Conservation (phyloP, 2,797 vertebrate species). For the Eptatretus atami region DNA sequence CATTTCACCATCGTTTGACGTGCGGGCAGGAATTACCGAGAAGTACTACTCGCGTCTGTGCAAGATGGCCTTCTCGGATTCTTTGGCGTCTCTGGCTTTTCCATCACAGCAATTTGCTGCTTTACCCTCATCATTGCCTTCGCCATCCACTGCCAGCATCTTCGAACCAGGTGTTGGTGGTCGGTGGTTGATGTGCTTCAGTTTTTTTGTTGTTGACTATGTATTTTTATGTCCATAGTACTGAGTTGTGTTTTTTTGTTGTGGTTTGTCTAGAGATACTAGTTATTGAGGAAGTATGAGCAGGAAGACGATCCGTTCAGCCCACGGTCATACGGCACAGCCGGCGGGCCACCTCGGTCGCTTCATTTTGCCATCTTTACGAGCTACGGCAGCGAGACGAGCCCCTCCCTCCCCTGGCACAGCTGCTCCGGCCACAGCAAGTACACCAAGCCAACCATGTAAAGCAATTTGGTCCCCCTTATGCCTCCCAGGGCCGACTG, state of each 20-base stretch:
- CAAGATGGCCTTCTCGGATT: constrained; percentile 68
- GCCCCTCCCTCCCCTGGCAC: constrained; percentile 72
- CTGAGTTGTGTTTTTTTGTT: too few species aligned
- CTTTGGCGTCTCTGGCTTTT: constrained; percentile 70
- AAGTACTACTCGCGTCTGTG: constrained; percentile 53
- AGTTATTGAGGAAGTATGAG: constrained; percentile 33
- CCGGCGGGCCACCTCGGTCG: constrained; percentile 79
- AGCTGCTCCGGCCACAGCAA: constrained; percentile 19
- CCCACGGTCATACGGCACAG: constrained; percentile 34
- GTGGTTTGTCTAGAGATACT: too few species aligned
- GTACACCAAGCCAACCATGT: too few species aligned
- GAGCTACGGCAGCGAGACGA: constrained; percentile 94
- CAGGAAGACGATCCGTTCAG: constrained; percentile 56
- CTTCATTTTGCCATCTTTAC: constrained; percentile 94
- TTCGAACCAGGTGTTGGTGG: constrained; percentile 26
- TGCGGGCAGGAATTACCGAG: constrained; percentile 50
- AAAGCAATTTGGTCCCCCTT: too few species aligned
- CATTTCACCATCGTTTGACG: not conserved
- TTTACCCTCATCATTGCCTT: constrained; percentile 36
- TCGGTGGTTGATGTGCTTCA: too few species aligned
- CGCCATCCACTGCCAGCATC: constrained; percentile 31
- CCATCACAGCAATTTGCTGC: constrained; percentile 34
- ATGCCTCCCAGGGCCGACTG: too few species aligned
- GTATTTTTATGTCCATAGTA: too few species aligned
- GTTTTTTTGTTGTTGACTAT: too few species aligned